Base-by-base conservation (phyloP, 2,113 vertebrate species). In the Notechis scutatus region DNA sequence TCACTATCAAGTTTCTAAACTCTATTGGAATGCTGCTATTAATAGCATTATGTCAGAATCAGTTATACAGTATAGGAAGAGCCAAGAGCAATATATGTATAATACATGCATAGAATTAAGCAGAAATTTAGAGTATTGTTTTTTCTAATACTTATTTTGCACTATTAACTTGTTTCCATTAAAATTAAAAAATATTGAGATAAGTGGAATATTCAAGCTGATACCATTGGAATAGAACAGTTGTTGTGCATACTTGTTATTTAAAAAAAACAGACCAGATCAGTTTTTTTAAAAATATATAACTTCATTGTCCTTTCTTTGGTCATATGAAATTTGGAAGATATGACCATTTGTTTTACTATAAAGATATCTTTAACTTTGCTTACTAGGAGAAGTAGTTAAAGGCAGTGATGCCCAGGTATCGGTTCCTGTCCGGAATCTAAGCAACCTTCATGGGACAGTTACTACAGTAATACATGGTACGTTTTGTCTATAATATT, bases 401-500 rank as follows among this genome's bases (percentile, higher is more conserved):
- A 97, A 98, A 96, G 97, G 97, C 97, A 98, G 97, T 94, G 97
- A 96, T 92, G 98, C 97, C 96, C 98, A 97, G 97, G 96, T 96
- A 96, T 97, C 97, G 96, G 97, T 96, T 96, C 98, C 98, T 90
- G 96, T 94, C 93, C 98, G 98, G 97, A 97, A 97, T 93, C 96
- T 97, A 94, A 96, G 97, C 97, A 98, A 98, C 96, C 97, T 97
- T 95, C 97, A 98, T 98, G 98, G 98, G 98, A 98, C 95, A 94
- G 96, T 96, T 96, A 59, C 96, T 90, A 96, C 94, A 94, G 94
- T 96, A 95, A 94, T 94, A 0, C 87, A 96, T 55, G 39, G 20
- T 89, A 20, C 21, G 29, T 87, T 54, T 26, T 81, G 45, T 89
- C 90, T 91, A 47, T 74, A 89, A 91, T 88, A n/a, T 90, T 90